Conservation (phyloP, 2,113 vertebrate species). For the Solea senegalensis region DNA sequence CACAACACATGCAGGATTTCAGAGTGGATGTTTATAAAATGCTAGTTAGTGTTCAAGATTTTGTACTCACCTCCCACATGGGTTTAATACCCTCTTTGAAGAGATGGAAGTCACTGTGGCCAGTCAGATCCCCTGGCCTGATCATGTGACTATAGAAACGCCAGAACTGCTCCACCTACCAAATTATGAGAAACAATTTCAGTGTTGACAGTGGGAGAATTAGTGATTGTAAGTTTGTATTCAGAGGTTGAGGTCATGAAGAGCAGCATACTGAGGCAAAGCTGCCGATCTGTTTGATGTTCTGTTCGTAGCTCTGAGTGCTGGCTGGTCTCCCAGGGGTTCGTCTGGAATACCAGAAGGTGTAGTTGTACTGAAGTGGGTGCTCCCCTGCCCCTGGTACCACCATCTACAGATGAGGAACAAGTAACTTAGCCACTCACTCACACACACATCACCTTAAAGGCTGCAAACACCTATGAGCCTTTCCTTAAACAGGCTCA, state of each 20-base stretch:
- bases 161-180: constrained; percentile 88
- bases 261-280: constrained; percentile 80
- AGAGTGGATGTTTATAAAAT: background rate
- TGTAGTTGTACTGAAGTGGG: constrained; percentile 86
- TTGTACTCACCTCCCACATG: constrained; percentile 84
- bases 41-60: background rate
- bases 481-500: constrained; percentile 7
- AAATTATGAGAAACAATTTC: background rate
- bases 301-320: constrained; percentile 87
- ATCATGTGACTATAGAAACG: constrained; percentile 88
- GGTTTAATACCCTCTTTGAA: constrained; percentile 89
- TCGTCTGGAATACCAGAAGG: constrained; percentile 87
- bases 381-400: constrained; percentile 83
- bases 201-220: background rate
- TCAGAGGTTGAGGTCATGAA: background rate
- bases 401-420: constrained; percentile 68
- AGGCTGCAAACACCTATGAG: background rate
- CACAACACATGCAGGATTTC: background rate
- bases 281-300: constrained; percentile 87
- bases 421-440: background rate
- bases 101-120: constrained; percentile 87
- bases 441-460: background rate
- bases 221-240: background rate
- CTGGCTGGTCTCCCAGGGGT: constrained; percentile 85
- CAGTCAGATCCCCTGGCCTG: constrained; percentile 85